Conservation (phyloP, 2,888 invertebrate species). For the Eueremaeus valkanovi region DNA sequence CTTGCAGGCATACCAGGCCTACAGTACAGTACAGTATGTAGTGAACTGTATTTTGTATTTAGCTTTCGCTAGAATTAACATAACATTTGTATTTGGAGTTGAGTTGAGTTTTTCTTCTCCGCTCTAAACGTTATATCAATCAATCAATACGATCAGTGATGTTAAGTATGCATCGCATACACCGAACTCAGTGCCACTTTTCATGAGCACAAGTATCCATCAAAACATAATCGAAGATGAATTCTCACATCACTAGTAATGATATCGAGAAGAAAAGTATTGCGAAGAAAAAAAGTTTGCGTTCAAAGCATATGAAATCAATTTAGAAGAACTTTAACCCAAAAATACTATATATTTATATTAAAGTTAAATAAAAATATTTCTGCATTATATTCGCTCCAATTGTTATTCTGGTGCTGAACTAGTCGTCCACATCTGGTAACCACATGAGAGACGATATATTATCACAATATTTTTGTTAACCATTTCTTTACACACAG, state of each 20-base stretch:
- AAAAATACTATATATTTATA: neutral
- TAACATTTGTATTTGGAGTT: constrained; percentile 18
- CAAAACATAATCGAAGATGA: constrained; percentile 20
- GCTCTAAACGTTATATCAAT: constrained; percentile 11
- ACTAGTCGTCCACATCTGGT: constrained; percentile 13
- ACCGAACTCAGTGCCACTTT: constrained; percentile 10
- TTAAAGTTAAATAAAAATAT: constrained; percentile 1
- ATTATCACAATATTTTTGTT: constrained; percentile 33
- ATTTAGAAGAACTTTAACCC: neutral
- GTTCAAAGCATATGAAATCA: neutral
- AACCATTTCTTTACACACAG: constrained; percentile 19
- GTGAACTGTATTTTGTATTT: no score
- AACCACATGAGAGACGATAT: constrained; percentile 28
- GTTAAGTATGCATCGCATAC: constrained; percentile 16
- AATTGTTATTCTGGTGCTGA: constrained; percentile 24
- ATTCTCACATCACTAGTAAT: neutral
- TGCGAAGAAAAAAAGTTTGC: neutral
- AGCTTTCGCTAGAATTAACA: constrained; percentile 12
- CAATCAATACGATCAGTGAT: neutral
- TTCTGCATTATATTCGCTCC: constrained; percentile 29
- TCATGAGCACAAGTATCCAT: constrained; percentile 22
- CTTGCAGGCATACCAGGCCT: neutral
- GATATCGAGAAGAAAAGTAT: neutral
- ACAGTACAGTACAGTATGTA: neutral
- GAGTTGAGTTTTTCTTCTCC: neutral